Conservation (phyloP, 2,113 vertebrate genomes). For the Heterochromis multidens region DNA sequence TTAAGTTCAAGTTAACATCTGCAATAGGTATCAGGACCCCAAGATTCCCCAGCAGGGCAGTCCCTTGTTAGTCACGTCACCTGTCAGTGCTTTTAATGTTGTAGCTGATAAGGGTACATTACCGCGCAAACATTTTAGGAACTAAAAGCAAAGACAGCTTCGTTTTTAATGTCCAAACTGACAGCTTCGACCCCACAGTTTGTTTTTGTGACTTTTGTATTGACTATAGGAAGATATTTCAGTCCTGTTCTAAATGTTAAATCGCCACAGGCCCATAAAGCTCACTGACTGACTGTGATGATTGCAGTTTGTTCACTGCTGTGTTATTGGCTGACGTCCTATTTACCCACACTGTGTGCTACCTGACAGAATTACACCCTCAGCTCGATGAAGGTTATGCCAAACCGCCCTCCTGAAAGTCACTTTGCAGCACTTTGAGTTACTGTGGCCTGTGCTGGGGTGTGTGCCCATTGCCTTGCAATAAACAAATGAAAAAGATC, state of each 20-base stretch:
- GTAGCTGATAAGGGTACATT: background rate
- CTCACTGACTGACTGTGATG: background rate
- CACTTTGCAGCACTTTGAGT: background rate
- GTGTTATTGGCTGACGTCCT: conserved; percentile 6
- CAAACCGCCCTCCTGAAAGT: conserved; percentile 39
- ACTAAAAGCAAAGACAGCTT: background rate
- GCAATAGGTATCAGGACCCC: background rate
- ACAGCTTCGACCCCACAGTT: background rate
- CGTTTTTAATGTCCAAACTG: background rate
- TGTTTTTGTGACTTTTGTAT: background rate
- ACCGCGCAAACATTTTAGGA: background rate
- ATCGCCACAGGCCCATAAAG: conserved; percentile 21
- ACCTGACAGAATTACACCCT: conserved; percentile 36
- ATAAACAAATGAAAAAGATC: conserved; percentile 6
- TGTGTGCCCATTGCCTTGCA: background rate
- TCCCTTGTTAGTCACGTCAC: no score
- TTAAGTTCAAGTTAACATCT: background rate
- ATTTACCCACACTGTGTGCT: conserved; percentile 24
- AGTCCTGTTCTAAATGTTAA: background rate
- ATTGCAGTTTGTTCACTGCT: conserved; percentile 5
- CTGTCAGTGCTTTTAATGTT: background rate
- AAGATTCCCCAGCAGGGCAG: background rate
- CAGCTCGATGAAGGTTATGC: conserved; percentile 30
- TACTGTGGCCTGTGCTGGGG: background rate
- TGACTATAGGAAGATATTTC: background rate